Base-by-base conservation (phyloP, 2,888 invertebrate species). In the Agonopterix subpropinquella region DNA sequence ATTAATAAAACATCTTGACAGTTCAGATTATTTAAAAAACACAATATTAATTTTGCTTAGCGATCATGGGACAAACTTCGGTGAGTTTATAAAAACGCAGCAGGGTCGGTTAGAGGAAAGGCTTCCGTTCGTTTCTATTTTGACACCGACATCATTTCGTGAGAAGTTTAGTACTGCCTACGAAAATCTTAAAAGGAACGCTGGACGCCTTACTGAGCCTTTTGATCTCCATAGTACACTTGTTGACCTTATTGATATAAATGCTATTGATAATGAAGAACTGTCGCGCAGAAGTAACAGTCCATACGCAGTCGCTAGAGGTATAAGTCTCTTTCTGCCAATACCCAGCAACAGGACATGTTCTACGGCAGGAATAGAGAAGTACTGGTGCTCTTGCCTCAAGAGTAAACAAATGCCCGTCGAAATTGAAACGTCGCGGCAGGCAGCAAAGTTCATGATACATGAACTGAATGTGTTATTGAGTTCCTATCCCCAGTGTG, bases 61-160 rank as follows among this genome's bases (percentile, higher is more conserved):
- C 70, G 97, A 97, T 69, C 96, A 97, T 64, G 97, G 97, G 0
- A 91, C 95, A 50, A 85, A 96, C 51, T 95, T 92, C 91, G 96
- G 95, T 0, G 83, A 83, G 4, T 94, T 95, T 56, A 87, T 94
- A 4, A 81, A 89, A 48, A 95, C 95, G 0, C 94, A 93, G 71
- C 94, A 95, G 76, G 94, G 94, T 1, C 89, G 91, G 67, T 88
- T 96, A 68, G 97, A 97, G 77, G 95, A 95, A 71, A 90, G 95
- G 44, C 89, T 96, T 47, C 97, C 97, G 0, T 92, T 96, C 56
- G 78, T 95, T n/a, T 92, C 91, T 58, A 68, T 94, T 0, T 73
- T 91, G 3, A 75, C 94, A 47, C 97, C 97, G 0, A 68, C 83
- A 2, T 92, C 92, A 90, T 94, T 96, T 76, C 84, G 81, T 47